These are phyloP conservation scores for Spea bombifrons DNA, from an alignment of 2,113 vertebrate genomes.

Conservation along the genomic window DNA sequence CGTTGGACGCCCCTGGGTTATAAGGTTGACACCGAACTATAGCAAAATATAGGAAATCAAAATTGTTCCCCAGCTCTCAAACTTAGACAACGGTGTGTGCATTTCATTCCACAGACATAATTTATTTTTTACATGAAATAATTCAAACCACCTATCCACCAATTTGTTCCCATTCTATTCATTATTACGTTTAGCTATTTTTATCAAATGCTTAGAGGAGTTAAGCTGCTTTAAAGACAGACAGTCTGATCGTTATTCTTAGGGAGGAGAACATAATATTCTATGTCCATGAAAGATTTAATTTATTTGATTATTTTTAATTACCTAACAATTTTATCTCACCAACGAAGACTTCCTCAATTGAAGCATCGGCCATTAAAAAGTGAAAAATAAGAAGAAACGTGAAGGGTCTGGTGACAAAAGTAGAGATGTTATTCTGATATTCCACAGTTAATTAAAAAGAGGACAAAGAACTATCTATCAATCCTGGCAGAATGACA, in stretches of 20 bases:
- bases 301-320: conserved; percentile 12
- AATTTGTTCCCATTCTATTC: neutral
- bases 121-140: neutral
- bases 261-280: conserved; percentile 1
- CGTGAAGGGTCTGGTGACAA: conserved; percentile 55
- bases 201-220: neutral
- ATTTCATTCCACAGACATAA: no score
- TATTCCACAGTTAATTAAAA: conserved; percentile 55
- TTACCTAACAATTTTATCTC: neutral
- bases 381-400: neutral
- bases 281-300: neutral
- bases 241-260: neutral
- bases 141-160: neutral
- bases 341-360: conserved; percentile 1
- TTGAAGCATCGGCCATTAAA: conserved; percentile 1
- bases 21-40: no score
- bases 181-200: neutral
- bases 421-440: conserved; percentile 50
- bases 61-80: no score
- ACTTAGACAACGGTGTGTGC: no score
- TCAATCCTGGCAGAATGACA: conserved; percentile 52
- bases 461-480: conserved; percentile 43
- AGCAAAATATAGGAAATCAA: no score
- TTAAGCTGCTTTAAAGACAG: neutral
- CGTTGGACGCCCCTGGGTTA: no score